Evolutionary conservation across 2,113 vertebrate genomes (phyloP).

Genomic region (Bambusicola thoracicus): DNA sequence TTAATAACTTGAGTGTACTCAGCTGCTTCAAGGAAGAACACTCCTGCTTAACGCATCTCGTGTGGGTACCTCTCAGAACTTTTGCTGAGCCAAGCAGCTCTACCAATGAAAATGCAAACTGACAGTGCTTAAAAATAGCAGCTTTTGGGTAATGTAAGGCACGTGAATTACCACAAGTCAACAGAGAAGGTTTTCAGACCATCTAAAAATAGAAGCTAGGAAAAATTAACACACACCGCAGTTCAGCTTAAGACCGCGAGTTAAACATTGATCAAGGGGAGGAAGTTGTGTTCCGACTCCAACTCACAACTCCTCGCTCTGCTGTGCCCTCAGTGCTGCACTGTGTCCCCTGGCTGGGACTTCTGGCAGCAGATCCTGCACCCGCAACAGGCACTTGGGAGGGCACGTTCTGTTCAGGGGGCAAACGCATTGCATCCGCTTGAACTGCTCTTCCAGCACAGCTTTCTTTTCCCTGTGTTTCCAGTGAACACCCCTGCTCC

Average conservation of each 20-base stretch:
- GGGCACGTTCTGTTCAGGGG: background rate
- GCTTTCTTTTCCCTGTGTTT: accelerated
- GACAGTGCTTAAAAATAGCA: background rate
- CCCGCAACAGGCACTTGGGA: background rate
- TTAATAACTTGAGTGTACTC: background rate
- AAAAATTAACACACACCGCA: accelerated
- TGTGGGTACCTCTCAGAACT: accelerated
- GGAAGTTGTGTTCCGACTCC: accelerated
- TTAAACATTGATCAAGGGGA: background rate
- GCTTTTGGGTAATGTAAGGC: background rate
- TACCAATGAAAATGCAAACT: accelerated
- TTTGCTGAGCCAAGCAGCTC: background rate
- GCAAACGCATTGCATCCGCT: accelerated
- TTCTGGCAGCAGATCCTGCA: background rate
- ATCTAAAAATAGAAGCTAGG: slow-evolving; percentile 6
- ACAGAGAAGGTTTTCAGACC: background rate
- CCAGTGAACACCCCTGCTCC: background rate
- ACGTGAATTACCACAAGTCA: background rate
- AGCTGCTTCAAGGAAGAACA: background rate
- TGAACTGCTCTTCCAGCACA: background rate
- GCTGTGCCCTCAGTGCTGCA: background rate
- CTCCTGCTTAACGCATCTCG: background rate
- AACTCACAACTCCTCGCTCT: accelerated
- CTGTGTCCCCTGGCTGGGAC: background rate
- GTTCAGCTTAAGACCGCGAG: accelerated